Percentiles rank a stretch among this genome's conserved stretches.
Evolutionary conservation across 2,888 invertebrate species (phyloP).

Genomic region (Epirrhoe tristata): DNA sequence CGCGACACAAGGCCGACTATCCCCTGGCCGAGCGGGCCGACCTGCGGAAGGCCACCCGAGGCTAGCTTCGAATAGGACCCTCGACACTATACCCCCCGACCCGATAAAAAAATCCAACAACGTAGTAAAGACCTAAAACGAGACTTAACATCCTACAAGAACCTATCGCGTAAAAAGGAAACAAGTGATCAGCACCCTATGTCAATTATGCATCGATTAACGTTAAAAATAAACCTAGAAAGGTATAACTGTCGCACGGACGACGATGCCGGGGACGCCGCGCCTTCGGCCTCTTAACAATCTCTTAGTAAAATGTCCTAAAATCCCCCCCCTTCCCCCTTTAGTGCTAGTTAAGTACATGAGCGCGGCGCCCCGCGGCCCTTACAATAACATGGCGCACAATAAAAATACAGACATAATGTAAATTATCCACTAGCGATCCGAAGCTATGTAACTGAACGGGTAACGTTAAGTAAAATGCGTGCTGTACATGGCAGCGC

Average conservation of each 20-base stretch:
- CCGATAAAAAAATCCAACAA: conserved; percentile 55
- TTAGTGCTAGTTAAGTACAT: conserved; percentile 32
- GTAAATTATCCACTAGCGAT: conserved; percentile 77
- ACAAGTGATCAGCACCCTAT: conserved; percentile 62
- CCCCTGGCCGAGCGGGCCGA: neutral
- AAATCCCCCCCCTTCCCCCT: neutral
- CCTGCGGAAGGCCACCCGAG: neutral
- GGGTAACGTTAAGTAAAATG: conserved; percentile 74
- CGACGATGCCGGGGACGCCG: neutral
- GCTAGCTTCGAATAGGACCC: conserved; percentile 37
- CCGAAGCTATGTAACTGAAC: conserved; percentile 75
- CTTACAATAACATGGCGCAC: conserved; percentile 63
- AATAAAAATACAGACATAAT: conserved; percentile 63
- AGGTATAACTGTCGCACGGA: conserved; percentile 53
- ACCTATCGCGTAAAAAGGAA: conserved; percentile 50
- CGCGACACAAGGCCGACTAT: conserved; percentile 1
- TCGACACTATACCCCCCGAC: conserved; percentile 45
- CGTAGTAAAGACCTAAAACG: conserved; percentile 51
- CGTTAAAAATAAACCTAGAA: conserved; percentile 60
- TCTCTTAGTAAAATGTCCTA: conserved; percentile 12
- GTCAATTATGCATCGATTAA: conserved; percentile 65
- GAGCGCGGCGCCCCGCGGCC: conserved; percentile 11
- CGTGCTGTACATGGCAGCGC: conserved; percentile 57
- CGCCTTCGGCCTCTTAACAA: conserved; percentile 1
- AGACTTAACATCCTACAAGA: conserved; percentile 40